These are phyloP conservation scores for Cyrtonyx montezumae DNA, from an alignment of 2,113 vertebrate genomes.

Conservation along the genomic window DNA sequence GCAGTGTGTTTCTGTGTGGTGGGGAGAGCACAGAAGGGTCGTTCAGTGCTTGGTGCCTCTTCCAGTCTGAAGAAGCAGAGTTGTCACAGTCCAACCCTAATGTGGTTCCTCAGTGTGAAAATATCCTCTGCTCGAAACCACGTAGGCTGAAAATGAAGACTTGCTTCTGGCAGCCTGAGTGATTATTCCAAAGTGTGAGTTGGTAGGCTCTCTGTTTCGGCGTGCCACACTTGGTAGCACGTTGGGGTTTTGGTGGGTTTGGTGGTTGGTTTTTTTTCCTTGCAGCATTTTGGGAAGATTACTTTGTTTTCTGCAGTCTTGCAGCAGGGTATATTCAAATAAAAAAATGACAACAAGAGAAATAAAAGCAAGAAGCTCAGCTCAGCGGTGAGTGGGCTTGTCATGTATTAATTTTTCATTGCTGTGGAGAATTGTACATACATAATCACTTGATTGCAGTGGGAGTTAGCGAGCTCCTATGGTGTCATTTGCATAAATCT, in stretches of 20 bases:
- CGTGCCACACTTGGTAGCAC: not conserved
- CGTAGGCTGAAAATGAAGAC: not conserved
- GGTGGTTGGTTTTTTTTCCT: not conserved
- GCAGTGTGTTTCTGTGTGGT: not conserved
- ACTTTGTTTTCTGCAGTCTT: not conserved
- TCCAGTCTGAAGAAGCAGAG: not conserved
- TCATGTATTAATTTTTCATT: conserved; percentile 87
- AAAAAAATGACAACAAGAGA: conserved; percentile 66
- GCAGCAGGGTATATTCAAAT: conserved; percentile 36
- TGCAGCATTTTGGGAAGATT: not conserved
- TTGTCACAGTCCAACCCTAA: not conserved
- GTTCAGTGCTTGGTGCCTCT: not conserved
- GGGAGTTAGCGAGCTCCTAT: conserved; percentile 83
- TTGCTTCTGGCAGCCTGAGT: not conserved
- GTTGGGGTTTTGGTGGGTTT: too few species aligned
- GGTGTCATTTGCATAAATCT: conserved; percentile 91
- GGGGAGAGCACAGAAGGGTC: not conserved
- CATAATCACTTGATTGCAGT: conserved; percentile 88
- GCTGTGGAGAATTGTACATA: conserved; percentile 85
- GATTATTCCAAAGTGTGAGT: not conserved
- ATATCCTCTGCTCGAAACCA: not conserved
- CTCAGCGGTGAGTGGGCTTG: conserved; percentile 79
- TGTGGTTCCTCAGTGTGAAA: not conserved
- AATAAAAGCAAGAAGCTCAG: conserved; percentile 74
- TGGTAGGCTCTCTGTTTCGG: not conserved